Evolutionary conservation across 2,113 vertebrate species (phyloP).

Genomic region (Mohoua ochrocephala): DNA sequence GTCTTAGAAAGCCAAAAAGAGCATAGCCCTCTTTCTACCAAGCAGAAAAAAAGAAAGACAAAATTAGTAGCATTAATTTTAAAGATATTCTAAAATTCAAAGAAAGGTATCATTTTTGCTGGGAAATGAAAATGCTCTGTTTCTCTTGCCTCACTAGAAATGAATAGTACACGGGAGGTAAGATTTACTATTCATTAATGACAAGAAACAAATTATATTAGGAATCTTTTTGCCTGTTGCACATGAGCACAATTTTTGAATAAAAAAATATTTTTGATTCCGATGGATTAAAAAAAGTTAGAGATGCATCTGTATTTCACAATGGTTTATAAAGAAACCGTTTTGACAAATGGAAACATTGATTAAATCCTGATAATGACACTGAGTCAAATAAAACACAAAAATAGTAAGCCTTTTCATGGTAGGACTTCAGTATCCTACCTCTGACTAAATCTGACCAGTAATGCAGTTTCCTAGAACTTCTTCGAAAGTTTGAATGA

Average conservation of each 20-base stretch:
- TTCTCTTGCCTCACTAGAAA: not conserved
- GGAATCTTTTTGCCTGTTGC: not conserved
- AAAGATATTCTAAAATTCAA: not conserved
- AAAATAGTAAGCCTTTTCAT: not conserved
- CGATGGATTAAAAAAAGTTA: not conserved
- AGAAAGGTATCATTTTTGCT: not conserved
- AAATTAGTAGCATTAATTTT: not conserved
- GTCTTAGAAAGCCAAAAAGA: not conserved
- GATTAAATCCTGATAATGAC: not conserved
- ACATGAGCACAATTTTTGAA: not conserved
- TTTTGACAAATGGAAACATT: not conserved
- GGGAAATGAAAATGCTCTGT: not conserved
- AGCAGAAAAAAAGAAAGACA: not conserved
- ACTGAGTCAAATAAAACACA: not conserved
- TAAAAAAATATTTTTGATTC: no score
- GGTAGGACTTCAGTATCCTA: not conserved
- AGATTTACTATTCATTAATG: not conserved
- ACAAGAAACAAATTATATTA: not conserved
- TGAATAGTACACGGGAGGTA: not conserved
- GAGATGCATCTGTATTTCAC: not conserved
- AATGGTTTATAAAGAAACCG: not conserved
- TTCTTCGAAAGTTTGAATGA: not conserved
- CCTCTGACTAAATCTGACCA: not conserved
- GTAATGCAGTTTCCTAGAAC: not conserved
- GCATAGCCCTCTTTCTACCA: not conserved